A percentile compares a stretch with the other conserved stretches of the same genome.
These are phyloP conservation scores for Pachypeltis micranthus DNA, from an alignment of 1,140 invertebrate genomes.

Conservation along the genomic window DNA sequence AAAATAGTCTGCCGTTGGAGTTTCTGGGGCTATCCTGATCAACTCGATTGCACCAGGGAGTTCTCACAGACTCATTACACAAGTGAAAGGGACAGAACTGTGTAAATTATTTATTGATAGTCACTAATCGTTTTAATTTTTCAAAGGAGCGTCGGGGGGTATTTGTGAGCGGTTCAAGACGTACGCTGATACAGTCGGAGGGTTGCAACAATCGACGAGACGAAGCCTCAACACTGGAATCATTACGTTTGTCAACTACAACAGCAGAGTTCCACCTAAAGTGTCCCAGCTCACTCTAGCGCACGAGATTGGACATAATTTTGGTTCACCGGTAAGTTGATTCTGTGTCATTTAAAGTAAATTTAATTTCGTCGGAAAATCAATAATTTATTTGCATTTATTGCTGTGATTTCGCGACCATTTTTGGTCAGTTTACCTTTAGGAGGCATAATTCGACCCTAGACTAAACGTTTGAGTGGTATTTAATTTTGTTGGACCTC, in stretches of 20 bases:
- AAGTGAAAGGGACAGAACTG: too few relatives aligned
- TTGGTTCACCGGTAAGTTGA: conserved; percentile 81
- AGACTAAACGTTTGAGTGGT: too few relatives aligned
- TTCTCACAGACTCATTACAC: too few relatives aligned
- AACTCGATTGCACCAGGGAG: too few relatives aligned
- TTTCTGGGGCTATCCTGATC: too few relatives aligned
- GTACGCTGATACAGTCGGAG: conserved; percentile 87
- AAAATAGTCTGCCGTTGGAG: too few relatives aligned
- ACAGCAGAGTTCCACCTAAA: conserved; percentile 87
- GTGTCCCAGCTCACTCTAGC: conserved; percentile 96
- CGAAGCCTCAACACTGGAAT: conserved; percentile 96
- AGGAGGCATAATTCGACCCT: too few relatives aligned
- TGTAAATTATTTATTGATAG: too few relatives aligned
- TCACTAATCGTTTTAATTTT: conserved; percentile 18
- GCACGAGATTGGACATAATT: conserved; percentile 99
- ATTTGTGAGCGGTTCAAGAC: conserved; percentile 98
- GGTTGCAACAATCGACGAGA: conserved; percentile 85
- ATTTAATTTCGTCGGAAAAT: conserved; percentile 16
- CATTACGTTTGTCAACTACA: conserved; percentile 98
- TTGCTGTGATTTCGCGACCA: background rate
- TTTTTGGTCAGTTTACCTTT: conserved; percentile 7
- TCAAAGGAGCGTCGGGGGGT: conserved; percentile 82
- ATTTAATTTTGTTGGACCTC: too few relatives aligned
- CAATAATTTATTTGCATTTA: background rate
- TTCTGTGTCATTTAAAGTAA: background rate